Base-by-base conservation (phyloP, 2,113 vertebrate genomes). In the Periophthalmus modestus region DNA sequence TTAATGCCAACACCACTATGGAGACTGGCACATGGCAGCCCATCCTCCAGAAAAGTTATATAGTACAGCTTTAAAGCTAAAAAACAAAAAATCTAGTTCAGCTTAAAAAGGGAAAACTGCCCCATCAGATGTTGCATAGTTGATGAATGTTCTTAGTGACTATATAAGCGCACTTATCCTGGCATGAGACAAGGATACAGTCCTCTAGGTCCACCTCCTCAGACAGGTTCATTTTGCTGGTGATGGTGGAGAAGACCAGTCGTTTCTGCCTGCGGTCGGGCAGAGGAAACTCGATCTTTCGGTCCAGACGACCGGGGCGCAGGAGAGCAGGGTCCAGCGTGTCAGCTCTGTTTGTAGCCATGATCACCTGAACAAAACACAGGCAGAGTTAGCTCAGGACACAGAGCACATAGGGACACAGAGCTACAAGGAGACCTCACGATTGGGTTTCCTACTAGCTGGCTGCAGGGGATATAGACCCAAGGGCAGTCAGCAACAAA, bases 141-240 rank as follows among this genome's bases (percentile, higher is more conserved):
- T 52, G 6, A 21, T 21, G 14, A 21, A n/a, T 55, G 52, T 9
- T 10, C 5, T n/a, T 21, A 21, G 52, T 5, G 14, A 54, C 7
- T 21, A 63, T 15, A 18, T 11, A 14, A 28, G 62, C 12, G 16
- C 13, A 6, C 18, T 0, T 61, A 61, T 61, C 10, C 36, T 43
- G 7, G 23, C 59, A 34, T 36, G 57, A 6, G 5, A 34, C 43
- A 91, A 95, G 95, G 96, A 97, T 98, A 96, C 97, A 98, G 50
- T 98, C 97, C 85, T 98, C 96, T 65, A 98, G 92, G 89, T 98
- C 97, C 9, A 98, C 96, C 83, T 98, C 97, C 87, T 98, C 97
- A 0, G 96, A 97, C 16, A 98, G 94, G 87, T 98, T 98, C 97
- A 98, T 98, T 85, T 96, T 97, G 87, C 96, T 95, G 78, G 95